These are phyloP conservation scores for Eilema sororculum DNA, from an alignment of 2,888 invertebrate genomes.

Conservation along the genomic window DNA sequence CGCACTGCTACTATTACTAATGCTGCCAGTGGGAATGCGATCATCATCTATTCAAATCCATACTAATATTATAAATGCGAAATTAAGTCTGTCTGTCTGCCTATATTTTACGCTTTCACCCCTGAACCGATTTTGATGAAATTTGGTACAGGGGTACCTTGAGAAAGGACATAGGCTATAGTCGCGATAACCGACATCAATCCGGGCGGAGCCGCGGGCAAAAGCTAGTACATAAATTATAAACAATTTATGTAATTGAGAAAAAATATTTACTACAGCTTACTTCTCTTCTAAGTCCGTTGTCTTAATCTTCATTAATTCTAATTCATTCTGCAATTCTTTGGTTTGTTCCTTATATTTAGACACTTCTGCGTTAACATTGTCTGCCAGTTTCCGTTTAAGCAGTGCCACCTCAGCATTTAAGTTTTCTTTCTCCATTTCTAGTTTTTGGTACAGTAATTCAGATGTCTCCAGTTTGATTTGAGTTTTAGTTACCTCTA, in stretches of 20 bases:
- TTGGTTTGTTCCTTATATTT: conserved; percentile 62
- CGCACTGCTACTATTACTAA: too few relatives aligned
- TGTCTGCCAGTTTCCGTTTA: conserved; percentile 60
- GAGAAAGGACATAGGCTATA: too few relatives aligned
- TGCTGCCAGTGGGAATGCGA: too few relatives aligned
- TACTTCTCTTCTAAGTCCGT: conserved; percentile 73
- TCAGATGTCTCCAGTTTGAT: conserved; percentile 59
- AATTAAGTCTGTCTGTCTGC: too few relatives aligned
- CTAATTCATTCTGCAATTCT: conserved; percentile 60
- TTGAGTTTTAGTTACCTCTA: conserved; percentile 63
- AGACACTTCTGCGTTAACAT: conserved; percentile 57
- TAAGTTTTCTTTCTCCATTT: conserved; percentile 62
- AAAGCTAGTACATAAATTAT: too few relatives aligned
- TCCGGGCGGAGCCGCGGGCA: too few relatives aligned
- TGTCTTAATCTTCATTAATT: conserved; percentile 60
- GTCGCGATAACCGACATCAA: too few relatives aligned
- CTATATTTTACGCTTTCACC: too few relatives aligned
- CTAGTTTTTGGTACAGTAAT: conserved; percentile 49
- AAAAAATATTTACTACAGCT: conserved; percentile 26
- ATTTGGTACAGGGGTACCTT: too few relatives aligned
- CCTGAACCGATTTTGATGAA: too few relatives aligned
- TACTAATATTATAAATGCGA: too few relatives aligned
- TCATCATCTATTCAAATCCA: too few relatives aligned
- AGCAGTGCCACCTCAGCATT: conserved; percentile 62
- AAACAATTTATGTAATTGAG: neutral